Percentiles rank a stretch among this genome's conserved stretches.
Conservation (phyloP, 2,797 vertebrate genomes). For the Chelon auratus region DNA sequence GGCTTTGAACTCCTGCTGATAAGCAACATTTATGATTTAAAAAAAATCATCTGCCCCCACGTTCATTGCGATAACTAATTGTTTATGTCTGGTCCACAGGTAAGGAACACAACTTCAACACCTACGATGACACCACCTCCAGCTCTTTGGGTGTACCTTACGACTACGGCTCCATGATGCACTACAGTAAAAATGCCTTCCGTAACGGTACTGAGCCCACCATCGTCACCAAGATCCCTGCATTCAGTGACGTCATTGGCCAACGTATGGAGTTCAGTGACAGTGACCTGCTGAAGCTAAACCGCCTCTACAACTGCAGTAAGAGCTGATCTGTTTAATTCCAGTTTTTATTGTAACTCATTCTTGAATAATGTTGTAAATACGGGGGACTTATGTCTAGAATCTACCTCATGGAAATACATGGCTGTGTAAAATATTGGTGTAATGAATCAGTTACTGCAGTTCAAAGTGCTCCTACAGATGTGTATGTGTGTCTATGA, state of each 20-base stretch:
- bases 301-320: conserved; percentile 93
- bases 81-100: conserved; percentile 73
- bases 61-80: neutral
- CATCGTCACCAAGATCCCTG: conserved; percentile 91
- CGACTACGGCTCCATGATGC: conserved; percentile 96
- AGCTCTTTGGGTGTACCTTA: conserved; percentile 91
- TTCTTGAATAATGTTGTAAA: neutral
- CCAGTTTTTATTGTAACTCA: neutral
- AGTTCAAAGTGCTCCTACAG: conserved; percentile 52
- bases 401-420: neutral
- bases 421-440: neutral
- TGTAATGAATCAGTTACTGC: conserved; percentile 19
- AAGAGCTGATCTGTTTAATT: conserved; percentile 36
- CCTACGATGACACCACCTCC: conserved; percentile 86
- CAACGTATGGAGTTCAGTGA: conserved; percentile 96
- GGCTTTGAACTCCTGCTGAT: neutral
- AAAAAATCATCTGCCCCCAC: neutral
- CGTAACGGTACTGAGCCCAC: conserved; percentile 87
- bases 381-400: neutral
- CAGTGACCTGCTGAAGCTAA: conserved; percentile 90
- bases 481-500: conserved; percentile 16
- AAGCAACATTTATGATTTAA: conserved; percentile 17
- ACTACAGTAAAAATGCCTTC: conserved; percentile 93
- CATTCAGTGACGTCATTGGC: conserved; percentile 92
- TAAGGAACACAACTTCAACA: conserved; percentile 89